Evolutionary conservation across 2,113 vertebrate species (phyloP).

Genomic region (Phasianus colchicus): DNA sequence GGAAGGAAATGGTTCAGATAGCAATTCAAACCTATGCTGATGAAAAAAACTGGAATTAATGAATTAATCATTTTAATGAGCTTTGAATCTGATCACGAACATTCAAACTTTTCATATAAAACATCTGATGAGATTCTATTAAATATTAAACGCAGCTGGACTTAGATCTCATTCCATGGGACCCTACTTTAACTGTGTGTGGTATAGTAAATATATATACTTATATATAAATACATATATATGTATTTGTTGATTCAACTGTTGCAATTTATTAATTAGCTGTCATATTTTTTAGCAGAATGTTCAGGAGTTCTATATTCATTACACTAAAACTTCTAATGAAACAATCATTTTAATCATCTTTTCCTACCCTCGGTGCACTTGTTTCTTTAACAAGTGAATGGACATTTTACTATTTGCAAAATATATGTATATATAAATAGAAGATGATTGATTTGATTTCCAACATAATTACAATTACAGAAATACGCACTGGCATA

Average conservation of each 20-base stretch:
- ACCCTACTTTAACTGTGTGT: background rate
- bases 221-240: no score
- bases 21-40: background rate
- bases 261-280: constrained; percentile 47
- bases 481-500: background rate
- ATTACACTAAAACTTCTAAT: background rate
- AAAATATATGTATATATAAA: background rate
- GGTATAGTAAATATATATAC: no score
- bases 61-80: background rate
- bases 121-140: background rate
- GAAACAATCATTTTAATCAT: constrained; percentile 36
- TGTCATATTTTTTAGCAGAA: constrained; percentile 40
- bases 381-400: background rate
- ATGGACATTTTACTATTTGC: background rate
- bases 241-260: constrained; percentile 3
- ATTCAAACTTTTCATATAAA: background rate
- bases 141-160: background rate
- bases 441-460: background rate
- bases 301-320: background rate
- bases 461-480: background rate
- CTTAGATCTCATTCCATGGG: background rate
- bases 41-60: background rate
- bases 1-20: background rate
- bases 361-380: constrained; percentile 24
- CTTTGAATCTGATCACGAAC: background rate